Evolutionary conservation across 2,888 invertebrate species (phyloP), one percentile per base, ranked within the genome.

Genomic region (Cheilosia variabilis): DNA sequence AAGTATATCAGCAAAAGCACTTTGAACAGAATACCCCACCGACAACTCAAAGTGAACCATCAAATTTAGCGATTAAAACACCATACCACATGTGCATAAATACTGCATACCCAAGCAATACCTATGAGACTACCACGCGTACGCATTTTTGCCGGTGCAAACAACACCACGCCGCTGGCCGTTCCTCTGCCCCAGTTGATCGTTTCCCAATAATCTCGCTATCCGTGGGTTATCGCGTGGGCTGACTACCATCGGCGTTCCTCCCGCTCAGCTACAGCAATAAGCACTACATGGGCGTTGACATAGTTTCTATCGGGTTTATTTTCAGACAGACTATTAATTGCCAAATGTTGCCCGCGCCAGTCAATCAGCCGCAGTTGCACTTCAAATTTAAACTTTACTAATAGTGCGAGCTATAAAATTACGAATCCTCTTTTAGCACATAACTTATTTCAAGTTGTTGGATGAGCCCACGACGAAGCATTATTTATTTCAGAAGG

Each of bases 201-300:
- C n/a, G 66, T 76, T 75, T 77, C 77, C 68, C 79, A 87, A 82
- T 78, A 58, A 57, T 50, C 27, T 31, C 15, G 55, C 80, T 37
- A 62, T 22, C 27, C 80, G 83, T 84, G 79, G 83, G 83, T 45
- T 71, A 66, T 9, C 22, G 71, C 75, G 78, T 86, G 78, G 75
- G 87, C 65, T 50, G 65, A 57, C 72, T 60, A 68, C 65, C 53
- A 71, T 82, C 58, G 43, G 31, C 65, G 34, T 69, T 77, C 69
- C 63, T 45, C 57, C 50, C 45, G 22, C 52, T 13, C 47, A 47
- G 47, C 10, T n/a, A 71, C 27, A 71, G 37, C 66, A 63, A 24
- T 50, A 72, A 65, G 66, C 53, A 65, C 52, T 58, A 72, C 45
- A 68, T 87, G 66, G 87, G 82, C 82, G 87, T 87, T 87, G 87